phyloP scores from a whole-genome alignment of 2,888 invertebrate species.

The Masnerella sp. region DNA sequence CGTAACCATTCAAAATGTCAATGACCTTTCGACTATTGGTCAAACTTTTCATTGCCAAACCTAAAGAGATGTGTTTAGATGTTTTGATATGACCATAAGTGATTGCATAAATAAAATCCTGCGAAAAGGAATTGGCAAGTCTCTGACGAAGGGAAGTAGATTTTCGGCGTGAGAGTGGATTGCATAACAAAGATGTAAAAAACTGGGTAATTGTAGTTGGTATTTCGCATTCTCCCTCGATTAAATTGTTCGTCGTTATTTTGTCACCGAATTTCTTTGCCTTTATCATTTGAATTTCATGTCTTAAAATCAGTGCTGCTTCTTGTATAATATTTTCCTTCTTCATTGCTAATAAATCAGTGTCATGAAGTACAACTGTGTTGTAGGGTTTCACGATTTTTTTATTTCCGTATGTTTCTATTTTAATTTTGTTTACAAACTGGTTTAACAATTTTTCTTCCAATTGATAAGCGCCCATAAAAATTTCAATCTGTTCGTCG shows the following conservation, averaged over 20 bases:
- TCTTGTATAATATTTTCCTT: not conserved
- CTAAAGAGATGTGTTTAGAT: conserved; percentile 66
- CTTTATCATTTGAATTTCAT: conserved; percentile 22
- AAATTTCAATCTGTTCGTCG: no score
- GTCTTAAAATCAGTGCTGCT: conserved; percentile 28
- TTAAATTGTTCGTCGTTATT: conserved; percentile 13
- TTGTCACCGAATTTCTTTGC: conserved; percentile 6
- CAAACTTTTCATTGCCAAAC: conserved; percentile 65
- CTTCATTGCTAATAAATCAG: conserved; percentile 10
- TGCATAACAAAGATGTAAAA: conserved; percentile 14
- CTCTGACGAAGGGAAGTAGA: conserved; percentile 7
- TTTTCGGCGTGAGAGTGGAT: conserved; percentile 24
- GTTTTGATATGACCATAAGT: conserved; percentile 63
- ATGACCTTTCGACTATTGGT: conserved; percentile 64
- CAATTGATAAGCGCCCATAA: no score
- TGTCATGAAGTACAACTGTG: not conserved
- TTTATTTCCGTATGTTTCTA: no score
- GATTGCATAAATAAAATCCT: conserved; percentile 60
- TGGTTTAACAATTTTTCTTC: no score
- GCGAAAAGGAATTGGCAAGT: conserved; percentile 35
- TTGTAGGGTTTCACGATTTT: conserved; percentile 25
- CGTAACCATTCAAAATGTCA: conserved; percentile 63
- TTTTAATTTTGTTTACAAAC: no score
- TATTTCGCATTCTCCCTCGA: conserved; percentile 47
- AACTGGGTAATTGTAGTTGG: conserved; percentile 22